Conservation (phyloP, 2,888 invertebrate species). For the Cetonia aurata region DNA sequence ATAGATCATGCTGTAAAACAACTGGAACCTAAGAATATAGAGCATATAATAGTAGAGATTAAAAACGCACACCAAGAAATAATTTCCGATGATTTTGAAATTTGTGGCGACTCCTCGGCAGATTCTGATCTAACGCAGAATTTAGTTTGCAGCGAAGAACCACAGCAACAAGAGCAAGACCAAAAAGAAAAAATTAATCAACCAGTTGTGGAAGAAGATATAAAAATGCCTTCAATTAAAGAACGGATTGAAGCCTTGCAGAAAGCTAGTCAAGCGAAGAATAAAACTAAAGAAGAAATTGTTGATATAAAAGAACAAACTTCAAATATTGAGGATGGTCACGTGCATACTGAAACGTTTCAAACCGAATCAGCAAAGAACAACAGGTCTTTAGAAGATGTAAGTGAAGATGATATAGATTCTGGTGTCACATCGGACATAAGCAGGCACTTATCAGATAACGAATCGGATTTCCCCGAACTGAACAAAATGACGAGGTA, state of each 20-base stretch:
- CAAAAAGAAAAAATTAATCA: conserved; percentile 35
- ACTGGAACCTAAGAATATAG: conserved; percentile 38
- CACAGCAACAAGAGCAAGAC: conserved; percentile 8
- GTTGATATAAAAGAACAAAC: conserved; percentile 34
- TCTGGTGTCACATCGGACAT: conserved; percentile 80
- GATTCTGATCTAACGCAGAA: conserved; percentile 61
- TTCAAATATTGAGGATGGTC: conserved; percentile 44
- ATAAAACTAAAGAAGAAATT: conserved; percentile 20
- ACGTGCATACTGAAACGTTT: conserved; percentile 7
- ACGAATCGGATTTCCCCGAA: conserved; percentile 74
- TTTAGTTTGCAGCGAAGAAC: conserved; percentile 56
- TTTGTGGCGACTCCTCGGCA: conserved; percentile 55
- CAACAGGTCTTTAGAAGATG: conserved; percentile 54
- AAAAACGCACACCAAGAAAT: conserved; percentile 35
- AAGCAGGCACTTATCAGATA: conserved; percentile 76
- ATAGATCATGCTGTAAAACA: background rate
- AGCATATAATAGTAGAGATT: conserved; percentile 16
- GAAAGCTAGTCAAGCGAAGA: conserved; percentile 55
- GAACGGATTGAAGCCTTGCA: conserved; percentile 63
- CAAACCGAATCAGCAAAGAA: conserved; percentile 53
- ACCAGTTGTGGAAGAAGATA: conserved; percentile 51
- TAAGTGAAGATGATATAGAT: conserved; percentile 72
- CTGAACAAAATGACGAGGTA: conserved; percentile 72
- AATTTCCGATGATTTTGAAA: conserved; percentile 28
- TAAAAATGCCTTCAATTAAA: conserved; percentile 60